Base-by-base conservation (phyloP, 2,113 vertebrate genomes). In the Himantopus leucocephalus region DNA sequence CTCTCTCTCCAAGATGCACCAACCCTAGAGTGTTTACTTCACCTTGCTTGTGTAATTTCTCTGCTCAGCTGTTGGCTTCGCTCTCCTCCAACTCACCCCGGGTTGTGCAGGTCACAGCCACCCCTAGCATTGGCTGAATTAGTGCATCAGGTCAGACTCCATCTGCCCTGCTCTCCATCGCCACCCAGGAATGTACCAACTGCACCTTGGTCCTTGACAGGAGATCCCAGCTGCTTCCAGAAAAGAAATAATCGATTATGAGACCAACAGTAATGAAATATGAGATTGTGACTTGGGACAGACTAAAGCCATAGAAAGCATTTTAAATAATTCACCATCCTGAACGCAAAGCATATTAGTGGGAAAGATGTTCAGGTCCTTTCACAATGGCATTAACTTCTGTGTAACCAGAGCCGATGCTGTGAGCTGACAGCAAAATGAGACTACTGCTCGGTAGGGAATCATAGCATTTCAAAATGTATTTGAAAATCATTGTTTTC, bases 301-400 rank as follows among this genome's bases (percentile, higher is more conserved):
- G 60, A 72, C 35, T 43, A 58, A 86, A 90, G 75, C 60, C 76
- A 67, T 18, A 75, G 64, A 86, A 77, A 95, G 52, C 70, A 86
- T 84, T 77, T 88, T 86, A 90, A 95, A 92, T 93, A 94, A 94
- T 95, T 92, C 88, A 92, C 75, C 37, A 70, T 56, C 43, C 59
- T 84, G 52, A 84, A 85, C 94, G 60, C 59, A 59, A 95, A 90
- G 68, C 8, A 8, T 71, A 56, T 78, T 52, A 84, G 14, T 43
- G 47, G 60, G 73, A 67, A 93, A 64, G 82, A 83, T 13, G 19
- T 76, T 79, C 41, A 39, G 75, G 56, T 59, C 75, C 80, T 92
- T 86, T 71, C 75, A 59, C 68, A 67, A 45, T 7, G 34, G 45
- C 77, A 84, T 78, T 87, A 87, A 77, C 43, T 75, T 86, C 60